Conservation (phyloP, 2,113 vertebrate species). For the Sylvilagus bachmani region DNA sequence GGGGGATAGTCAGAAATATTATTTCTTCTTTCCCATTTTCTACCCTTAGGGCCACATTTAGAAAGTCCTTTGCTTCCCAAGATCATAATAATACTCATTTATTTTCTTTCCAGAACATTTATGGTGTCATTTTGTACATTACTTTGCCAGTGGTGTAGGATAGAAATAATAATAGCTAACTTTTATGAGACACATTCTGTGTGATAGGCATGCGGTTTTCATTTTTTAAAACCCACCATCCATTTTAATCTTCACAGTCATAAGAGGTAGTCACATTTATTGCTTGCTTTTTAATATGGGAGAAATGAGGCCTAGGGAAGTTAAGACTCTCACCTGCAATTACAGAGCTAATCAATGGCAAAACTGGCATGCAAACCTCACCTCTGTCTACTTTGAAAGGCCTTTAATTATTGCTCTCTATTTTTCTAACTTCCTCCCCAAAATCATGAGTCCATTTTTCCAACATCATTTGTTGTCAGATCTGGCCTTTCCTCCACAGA, state of each 20-base stretch:
- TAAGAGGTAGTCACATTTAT: constrained; percentile 43
- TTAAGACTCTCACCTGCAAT: constrained; percentile 29
- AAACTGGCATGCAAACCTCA: not conserved
- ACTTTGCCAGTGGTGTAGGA: not conserved
- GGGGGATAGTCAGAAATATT: not conserved
- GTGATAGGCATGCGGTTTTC: constrained; percentile 29
- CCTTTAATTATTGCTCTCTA: not conserved
- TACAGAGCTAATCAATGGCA: constrained; percentile 3
- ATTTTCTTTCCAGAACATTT: constrained; percentile 55
- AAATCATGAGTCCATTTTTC: constrained; percentile 23
- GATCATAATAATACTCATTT: constrained; percentile 29
- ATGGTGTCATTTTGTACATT: constrained; percentile 48
- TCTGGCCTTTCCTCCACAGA: not conserved
- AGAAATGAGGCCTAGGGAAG: constrained; percentile 19
- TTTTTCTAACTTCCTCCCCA: constrained; percentile 6
- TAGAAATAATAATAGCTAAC: constrained; percentile 49
- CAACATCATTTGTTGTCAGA: constrained; percentile 38
- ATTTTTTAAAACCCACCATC: constrained; percentile 1
- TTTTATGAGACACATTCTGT: constrained; percentile 40
- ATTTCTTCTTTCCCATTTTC: constrained; percentile 47
- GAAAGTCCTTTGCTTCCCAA: constrained; percentile 26
- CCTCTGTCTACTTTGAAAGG: not conserved
- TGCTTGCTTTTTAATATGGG: constrained; percentile 46
- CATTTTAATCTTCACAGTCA: constrained; percentile 29
- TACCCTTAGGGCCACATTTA: constrained; percentile 10